phyloP scores from a whole-genome alignment of 2,797 vertebrate species.

The Vultur gryphus region DNA sequence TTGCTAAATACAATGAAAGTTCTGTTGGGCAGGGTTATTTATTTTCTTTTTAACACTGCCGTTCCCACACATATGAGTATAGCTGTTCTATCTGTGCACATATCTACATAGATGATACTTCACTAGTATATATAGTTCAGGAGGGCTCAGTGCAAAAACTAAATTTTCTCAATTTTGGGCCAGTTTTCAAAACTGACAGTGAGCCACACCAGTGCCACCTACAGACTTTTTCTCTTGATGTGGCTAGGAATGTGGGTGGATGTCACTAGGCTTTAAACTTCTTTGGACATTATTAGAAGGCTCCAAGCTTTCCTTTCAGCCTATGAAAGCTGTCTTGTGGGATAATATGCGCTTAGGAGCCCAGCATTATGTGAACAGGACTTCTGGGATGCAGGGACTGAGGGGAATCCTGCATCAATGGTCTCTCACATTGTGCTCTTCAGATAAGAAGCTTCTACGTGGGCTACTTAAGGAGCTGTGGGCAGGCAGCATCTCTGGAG shows the following conservation, averaged over 20 bases:
- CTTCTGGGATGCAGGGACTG: neutral
- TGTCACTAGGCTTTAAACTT: neutral
- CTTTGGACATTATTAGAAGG: neutral
- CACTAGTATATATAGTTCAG: neutral
- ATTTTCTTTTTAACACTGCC: neutral
- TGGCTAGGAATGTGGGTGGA: neutral
- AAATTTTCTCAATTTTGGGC: neutral
- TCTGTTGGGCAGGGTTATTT: neutral
- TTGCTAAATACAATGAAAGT: neutral
- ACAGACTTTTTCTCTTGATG: neutral
- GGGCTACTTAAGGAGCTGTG: neutral
- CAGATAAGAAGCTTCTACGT: neutral
- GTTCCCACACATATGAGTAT: neutral
- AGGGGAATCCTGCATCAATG: neutral
- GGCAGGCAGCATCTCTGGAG: neutral
- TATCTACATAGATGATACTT: neutral
- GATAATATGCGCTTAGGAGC: accelerated
- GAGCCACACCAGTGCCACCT: neutral
- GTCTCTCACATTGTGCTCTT: neutral
- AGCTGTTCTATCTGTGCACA: neutral
- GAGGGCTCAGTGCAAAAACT: neutral
- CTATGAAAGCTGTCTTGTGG: neutral
- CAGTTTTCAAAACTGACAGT: neutral
- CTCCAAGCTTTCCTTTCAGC: neutral
- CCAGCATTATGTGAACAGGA: neutral